Evolutionary conservation across 1,140 invertebrate species (phyloP).

Genomic region (Xylocopa sonorina): DNA sequence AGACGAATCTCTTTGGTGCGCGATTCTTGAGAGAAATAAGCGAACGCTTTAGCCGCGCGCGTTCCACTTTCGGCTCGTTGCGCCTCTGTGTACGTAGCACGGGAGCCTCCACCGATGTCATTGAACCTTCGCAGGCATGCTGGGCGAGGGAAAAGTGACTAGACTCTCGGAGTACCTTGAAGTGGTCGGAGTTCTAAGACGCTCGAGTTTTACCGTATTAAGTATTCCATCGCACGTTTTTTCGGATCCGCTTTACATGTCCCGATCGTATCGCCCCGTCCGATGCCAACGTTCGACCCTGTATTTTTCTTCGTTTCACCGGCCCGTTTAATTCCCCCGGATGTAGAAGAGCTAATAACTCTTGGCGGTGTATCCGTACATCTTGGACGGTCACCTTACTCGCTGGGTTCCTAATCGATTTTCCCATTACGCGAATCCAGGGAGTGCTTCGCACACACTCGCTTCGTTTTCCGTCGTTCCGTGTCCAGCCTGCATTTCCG

Average conservation of each 20-base stretch:
- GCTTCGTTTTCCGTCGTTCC: slow-evolving; percentile 61
- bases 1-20: too few species aligned
- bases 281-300: not conserved
- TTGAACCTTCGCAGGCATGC: slow-evolving; percentile 72
- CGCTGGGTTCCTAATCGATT: slow-evolving; percentile 71
- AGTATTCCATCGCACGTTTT: slow-evolving; percentile 29
- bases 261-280: too few species aligned
- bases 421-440: slow-evolving; percentile 73
- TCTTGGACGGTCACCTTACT: slow-evolving; percentile 62
- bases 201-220: slow-evolving; percentile 24
- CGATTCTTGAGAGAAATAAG: not conserved
- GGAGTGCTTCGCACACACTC: slow-evolving; percentile 63
- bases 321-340: slow-evolving; percentile 22
- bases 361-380: slow-evolving; percentile 37
- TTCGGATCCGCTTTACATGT: too few species aligned
- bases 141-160: slow-evolving; percentile 43
- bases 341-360: slow-evolving; percentile 22
- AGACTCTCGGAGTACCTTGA: slow-evolving; percentile 47
- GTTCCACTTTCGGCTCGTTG: slow-evolving; percentile 43
- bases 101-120: slow-evolving; percentile 68
- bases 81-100: slow-evolving; percentile 35
- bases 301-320: not conserved
- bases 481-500: slow-evolving; percentile 69
- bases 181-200: slow-evolving; percentile 54
- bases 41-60: slow-evolving; percentile 17